Evolutionary conservation across 1,140 invertebrate genomes (phyloP), one percentile per base, ranked within the genome.

Genomic region (Eupeodes corollae): DNA sequence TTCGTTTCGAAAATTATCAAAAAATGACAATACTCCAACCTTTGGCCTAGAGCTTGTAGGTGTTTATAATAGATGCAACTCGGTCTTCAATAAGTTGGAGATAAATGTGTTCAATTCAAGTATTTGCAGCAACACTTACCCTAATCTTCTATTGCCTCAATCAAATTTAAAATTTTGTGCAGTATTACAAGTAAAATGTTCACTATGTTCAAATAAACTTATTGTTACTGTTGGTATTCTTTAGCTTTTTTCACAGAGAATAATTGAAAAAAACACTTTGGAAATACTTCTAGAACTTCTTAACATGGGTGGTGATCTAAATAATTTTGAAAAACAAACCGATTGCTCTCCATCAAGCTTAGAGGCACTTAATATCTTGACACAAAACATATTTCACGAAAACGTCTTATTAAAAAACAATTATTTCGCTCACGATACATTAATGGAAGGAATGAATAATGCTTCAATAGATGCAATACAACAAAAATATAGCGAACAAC

Each of bases 111-210:
- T 57, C 48, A 59, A 57, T 39, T 58, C 60, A 33, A 62, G 67
- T 52, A 61, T 74, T 13, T 74, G 70, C 49, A 73, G 67, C 42
- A 79, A 79, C 47, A 76, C 76, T 49, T 78, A 73, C 53, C 75
- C 77, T 3, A 68, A 69, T 18, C 66, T 79, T 45, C 51, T 77
- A 13, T 70, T 77, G 55, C 70, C 73, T 0, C 52, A 74, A 14
- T 73, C 71, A 47, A 71, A 72, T 43, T 71, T 79, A 9, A 75
- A 78, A 19, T 67, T 78, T 33, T 69, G 70, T 1, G 66, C 68
- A 47, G 66, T 79, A 39, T 51, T 75, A 16, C 72, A 78, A 70
- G 69, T 77, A n/a, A n/a, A n/a, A n/a, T n/a, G n/a, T n/a, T n/a
- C n/a, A n/a, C n/a, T n/a, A n/a, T n/a, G n/a, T n/a, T n/a, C n/a